A percentile compares a stretch with the other conserved stretches of the same genome.
phyloP scores from a whole-genome alignment of 2,888 invertebrate genomes.

The Campoplex capitator region DNA sequence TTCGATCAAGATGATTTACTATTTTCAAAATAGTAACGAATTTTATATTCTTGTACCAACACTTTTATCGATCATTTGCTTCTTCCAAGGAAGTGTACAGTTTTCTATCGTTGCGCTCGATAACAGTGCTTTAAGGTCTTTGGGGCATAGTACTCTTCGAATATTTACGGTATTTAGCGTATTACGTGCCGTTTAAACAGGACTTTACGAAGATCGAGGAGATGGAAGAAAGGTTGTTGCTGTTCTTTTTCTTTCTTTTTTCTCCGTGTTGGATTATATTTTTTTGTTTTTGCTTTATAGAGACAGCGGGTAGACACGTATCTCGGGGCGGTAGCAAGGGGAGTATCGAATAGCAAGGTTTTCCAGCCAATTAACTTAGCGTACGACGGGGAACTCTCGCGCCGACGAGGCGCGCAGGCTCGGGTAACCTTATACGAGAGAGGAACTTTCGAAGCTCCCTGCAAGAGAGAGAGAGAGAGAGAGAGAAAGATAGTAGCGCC shows the following conservation, averaged over 20 bases:
- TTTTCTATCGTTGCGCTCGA: neutral
- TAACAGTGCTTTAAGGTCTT: neutral
- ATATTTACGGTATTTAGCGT: slow-evolving; percentile 3
- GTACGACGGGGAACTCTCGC: slow-evolving; percentile 66
- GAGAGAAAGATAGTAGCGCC: slow-evolving; percentile 33
- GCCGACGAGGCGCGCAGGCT: slow-evolving; percentile 72
- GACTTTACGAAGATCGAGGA: neutral
- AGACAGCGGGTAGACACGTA: slow-evolving; percentile 71
- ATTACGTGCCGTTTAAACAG: neutral
- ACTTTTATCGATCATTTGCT: too few relatives aligned
- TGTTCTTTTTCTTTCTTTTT: too few relatives aligned
- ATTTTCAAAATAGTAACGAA: too few relatives aligned
- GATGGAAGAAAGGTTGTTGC: neutral
- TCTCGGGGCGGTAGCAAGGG: slow-evolving; percentile 79
- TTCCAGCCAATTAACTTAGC: slow-evolving; percentile 83
- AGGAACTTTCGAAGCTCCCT: slow-evolving; percentile 25
- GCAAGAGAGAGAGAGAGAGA: neutral
- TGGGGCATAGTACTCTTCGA: neutral
- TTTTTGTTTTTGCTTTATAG: neutral
- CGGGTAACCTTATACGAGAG: slow-evolving; percentile 81
- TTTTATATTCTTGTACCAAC: too few relatives aligned
- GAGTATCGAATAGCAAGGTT: slow-evolving; percentile 82
- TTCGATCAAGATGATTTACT: too few relatives aligned
- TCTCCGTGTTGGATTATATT: slow-evolving; percentile 10
- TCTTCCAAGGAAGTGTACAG: neutral